phyloP scores from a whole-genome alignment of 2,888 invertebrate genomes.

The Ormyrus pomaceus region DNA sequence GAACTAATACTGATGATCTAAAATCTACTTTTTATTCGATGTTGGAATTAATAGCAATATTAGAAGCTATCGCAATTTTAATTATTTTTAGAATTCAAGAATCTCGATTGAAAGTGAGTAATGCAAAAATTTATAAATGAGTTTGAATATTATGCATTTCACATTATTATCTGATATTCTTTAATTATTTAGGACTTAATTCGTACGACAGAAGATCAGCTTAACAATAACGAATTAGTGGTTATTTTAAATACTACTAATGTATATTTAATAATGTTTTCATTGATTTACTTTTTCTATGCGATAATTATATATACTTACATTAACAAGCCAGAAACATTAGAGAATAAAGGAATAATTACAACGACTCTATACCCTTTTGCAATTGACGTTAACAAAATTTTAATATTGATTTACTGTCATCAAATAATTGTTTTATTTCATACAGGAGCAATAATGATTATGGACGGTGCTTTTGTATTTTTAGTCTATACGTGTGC shows the following conservation, averaged over 20 bases:
- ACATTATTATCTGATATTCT: background rate
- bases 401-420: conserved; percentile 18
- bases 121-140: background rate
- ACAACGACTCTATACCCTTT: conserved; percentile 28
- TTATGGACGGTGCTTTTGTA: conserved; percentile 22
- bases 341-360: conserved; percentile 4
- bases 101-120: conserved; percentile 26
- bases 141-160: background rate
- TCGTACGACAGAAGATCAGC: background rate
- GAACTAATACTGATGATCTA: background rate
- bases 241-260: conserved; percentile 1
- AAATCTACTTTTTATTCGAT: conserved; percentile 7
- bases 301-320: conserved; percentile 8
- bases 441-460: conserved; percentile 19
- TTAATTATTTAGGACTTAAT: conserved; percentile 13
- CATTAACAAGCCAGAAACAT: conserved; percentile 9
- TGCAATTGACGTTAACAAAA: background rate
- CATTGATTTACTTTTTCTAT: conserved; percentile 10
- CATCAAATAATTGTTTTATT: conserved; percentile 31
- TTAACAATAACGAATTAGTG: background rate
- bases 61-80: conserved; percentile 21
- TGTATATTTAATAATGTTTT: background rate
- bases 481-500: conserved; percentile 28
- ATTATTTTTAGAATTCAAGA: conserved; percentile 32
- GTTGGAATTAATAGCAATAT: conserved; percentile 29